phyloP scores from a whole-genome alignment of 2,113 vertebrate species.

The Forbesichthys papilliferus region DNA sequence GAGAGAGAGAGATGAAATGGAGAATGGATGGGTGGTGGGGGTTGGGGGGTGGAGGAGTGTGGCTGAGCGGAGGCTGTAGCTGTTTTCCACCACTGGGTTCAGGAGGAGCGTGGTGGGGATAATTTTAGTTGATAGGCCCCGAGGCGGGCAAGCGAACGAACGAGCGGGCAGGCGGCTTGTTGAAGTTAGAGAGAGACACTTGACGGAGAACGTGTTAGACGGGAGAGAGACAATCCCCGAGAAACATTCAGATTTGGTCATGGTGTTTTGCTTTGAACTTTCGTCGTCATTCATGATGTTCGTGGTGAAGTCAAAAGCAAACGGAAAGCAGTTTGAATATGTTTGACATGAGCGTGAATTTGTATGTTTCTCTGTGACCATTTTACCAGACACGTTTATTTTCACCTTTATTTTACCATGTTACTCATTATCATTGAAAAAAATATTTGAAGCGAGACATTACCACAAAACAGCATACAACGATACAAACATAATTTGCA shows the following conservation, averaged over 20 bases:
- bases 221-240: constrained; percentile 38
- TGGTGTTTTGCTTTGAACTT: no score
- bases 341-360: neutral
- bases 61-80: constrained; percentile 49
- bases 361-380: no score
- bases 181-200: constrained; percentile 56
- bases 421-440: no score
- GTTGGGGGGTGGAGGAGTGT: constrained; percentile 38
- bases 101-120: constrained; percentile 53
- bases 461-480: no score
- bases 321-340: no score
- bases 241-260: no score
- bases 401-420: no score
- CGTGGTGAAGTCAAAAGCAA: no score
- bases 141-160: neutral
- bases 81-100: constrained; percentile 75
- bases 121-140: constrained; percentile 76
- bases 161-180: constrained; percentile 41
- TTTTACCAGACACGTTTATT: no score
- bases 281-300: no score
- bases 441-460: no score
- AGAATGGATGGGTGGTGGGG: constrained; percentile 10
- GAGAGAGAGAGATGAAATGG: constrained; percentile 32
- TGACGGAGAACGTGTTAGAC: constrained; percentile 60
- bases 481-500: no score